Evolutionary conservation across 2,888 invertebrate species (phyloP).

Genomic region (Dione vanillae): DNA sequence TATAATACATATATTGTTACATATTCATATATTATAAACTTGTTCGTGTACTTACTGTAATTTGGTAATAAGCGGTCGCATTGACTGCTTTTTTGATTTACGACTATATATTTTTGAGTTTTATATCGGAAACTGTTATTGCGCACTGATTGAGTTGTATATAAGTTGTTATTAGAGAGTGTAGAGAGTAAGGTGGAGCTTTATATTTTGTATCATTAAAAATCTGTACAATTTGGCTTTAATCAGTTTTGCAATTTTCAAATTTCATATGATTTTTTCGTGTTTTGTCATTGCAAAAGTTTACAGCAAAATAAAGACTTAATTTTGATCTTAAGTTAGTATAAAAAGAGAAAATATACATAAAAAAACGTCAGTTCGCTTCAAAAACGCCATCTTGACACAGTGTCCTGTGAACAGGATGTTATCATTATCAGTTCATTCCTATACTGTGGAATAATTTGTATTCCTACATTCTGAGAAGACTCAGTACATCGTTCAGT

Average conservation of each 20-base stretch:
- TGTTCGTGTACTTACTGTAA: conserved; percentile 23
- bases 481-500: too few relatives aligned
- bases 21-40: conserved; percentile 45
- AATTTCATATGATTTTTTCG: neutral
- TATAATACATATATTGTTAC: conserved; percentile 40
- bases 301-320: too few relatives aligned
- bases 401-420: too few relatives aligned
- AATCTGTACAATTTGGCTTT: neutral
- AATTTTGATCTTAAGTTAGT: too few relatives aligned
- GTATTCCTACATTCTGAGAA: too few relatives aligned
- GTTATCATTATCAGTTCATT: too few relatives aligned
- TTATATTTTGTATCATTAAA: conserved; percentile 2
- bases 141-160: neutral
- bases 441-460: too few relatives aligned
- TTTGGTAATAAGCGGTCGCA: conserved; percentile 33
- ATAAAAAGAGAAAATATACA: too few relatives aligned
- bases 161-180: conserved; percentile 7
- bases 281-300: too few relatives aligned
- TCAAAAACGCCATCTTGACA: too few relatives aligned
- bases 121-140: conserved; percentile 5
- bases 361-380: too few relatives aligned
- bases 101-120: conserved; percentile 15
- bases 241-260: neutral
- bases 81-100: conserved; percentile 13
- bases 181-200: neutral